Conservation (phyloP, 2,113 vertebrate species). For the Myotis brandtii region DNA sequence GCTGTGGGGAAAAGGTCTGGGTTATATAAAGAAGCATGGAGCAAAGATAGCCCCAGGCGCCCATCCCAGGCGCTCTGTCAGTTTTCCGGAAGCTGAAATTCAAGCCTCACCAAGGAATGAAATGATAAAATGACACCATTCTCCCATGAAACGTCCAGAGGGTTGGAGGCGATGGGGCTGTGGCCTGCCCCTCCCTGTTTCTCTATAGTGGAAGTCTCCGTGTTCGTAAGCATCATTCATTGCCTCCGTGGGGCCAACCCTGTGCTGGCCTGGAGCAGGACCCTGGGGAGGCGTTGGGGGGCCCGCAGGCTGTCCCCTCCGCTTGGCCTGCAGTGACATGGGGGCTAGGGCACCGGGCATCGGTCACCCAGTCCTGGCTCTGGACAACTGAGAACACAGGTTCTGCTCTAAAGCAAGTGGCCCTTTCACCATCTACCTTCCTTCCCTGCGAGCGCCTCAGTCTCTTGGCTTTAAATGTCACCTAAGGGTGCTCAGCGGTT, state of each 20-base stretch:
- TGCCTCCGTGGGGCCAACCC: background rate
- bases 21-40: conserved; percentile 53
- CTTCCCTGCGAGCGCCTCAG: background rate
- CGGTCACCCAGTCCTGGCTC: background rate
- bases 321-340: background rate
- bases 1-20: conserved; percentile 63
- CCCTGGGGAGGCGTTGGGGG: background rate
- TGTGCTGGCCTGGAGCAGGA: background rate
- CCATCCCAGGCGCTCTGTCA: background rate
- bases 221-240: background rate
- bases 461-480: background rate
- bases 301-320: background rate
- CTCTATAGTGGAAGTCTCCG: background rate
- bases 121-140: conserved; percentile 54
- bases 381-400: background rate
- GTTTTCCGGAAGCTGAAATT: conserved; percentile 71
- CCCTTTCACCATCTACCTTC: background rate
- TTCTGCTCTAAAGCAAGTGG: background rate
- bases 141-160: conserved; percentile 57
- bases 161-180: background rate
- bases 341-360: background rate
- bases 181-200: background rate
- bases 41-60: conserved; percentile 6
- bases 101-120: conserved; percentile 60
- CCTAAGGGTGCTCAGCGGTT: background rate